Percentiles rank a stretch among this genome's conserved stretches.
These are phyloP conservation scores for Pandemis cinnamomeana DNA, from an alignment of 2,888 invertebrate genomes.

Conservation along the genomic window DNA sequence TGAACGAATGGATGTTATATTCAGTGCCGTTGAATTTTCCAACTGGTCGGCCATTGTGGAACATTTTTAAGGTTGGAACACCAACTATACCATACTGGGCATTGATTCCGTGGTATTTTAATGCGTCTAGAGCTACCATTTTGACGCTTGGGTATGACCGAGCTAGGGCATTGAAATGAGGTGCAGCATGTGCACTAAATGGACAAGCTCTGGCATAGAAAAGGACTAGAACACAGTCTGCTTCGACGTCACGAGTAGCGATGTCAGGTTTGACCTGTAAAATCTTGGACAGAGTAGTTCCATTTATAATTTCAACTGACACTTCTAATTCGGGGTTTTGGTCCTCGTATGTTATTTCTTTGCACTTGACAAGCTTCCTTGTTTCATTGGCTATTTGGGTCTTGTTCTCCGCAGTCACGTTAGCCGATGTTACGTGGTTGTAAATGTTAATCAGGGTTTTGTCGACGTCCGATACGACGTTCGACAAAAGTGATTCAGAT, in stretches of 20 bases:
- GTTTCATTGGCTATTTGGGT: constrained; percentile 72
- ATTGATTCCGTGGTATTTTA: constrained; percentile 92
- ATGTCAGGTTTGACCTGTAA: constrained; percentile 86
- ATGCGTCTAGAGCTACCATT: constrained; percentile 95
- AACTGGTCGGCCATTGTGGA: constrained; percentile 94
- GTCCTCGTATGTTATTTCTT: constrained; percentile 68
- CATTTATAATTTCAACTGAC: constrained; percentile 88
- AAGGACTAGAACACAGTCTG: constrained; percentile 90
- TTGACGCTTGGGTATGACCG: constrained; percentile 93
- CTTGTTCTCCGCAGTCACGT: constrained; percentile 70
- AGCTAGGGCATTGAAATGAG: constrained; percentile 95
- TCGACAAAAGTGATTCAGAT: constrained; percentile 75
- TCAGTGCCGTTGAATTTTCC: constrained; percentile 93
- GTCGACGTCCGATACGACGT: constrained; percentile 77
- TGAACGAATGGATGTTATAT: constrained; percentile 91
- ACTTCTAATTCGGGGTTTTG: constrained; percentile 66
- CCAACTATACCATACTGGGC: constrained; percentile 96
- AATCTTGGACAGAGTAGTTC: constrained; percentile 87
- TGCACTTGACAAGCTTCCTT: constrained; percentile 75
- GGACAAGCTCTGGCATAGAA: constrained; percentile 96
- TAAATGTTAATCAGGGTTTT: constrained; percentile 76
- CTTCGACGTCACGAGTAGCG: constrained; percentile 86
- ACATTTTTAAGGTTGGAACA: constrained; percentile 94
- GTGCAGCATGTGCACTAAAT: constrained; percentile 95
- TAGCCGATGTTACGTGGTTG: constrained; percentile 76